Conservation (phyloP, 2,888 invertebrate genomes). For the Hemistola chrysoprasaria region DNA sequence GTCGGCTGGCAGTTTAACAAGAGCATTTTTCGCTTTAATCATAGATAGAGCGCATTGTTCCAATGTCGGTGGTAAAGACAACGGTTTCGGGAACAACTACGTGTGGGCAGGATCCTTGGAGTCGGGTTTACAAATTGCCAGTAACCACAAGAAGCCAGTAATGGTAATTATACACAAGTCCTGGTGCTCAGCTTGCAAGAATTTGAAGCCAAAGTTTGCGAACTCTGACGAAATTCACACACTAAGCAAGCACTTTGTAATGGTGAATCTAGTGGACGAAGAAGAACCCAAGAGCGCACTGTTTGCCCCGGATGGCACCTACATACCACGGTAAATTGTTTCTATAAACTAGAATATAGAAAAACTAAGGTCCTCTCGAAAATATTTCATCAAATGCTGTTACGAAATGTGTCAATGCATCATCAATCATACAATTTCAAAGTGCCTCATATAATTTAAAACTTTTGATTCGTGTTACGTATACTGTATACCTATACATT, state of each 20-base stretch:
- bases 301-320: constrained; percentile 85
- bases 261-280: constrained; percentile 85
- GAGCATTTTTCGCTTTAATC: constrained; percentile 49
- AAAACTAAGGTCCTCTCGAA: too few species aligned
- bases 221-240: constrained; percentile 77
- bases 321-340: constrained; percentile 80
- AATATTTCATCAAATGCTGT: too few species aligned
- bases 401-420: too few species aligned
- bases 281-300: constrained; percentile 73
- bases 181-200: constrained; percentile 85
- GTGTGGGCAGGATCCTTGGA: constrained; percentile 74
- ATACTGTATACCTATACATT: too few species aligned
- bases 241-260: constrained; percentile 84
- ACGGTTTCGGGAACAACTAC: constrained; percentile 69
- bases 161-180: constrained; percentile 86
- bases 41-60: constrained; percentile 54
- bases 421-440: too few species aligned
- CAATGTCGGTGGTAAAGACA: constrained; percentile 41
- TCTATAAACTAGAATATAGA: too few species aligned
- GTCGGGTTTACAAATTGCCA: constrained; percentile 64
- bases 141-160: constrained; percentile 78
- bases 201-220: constrained; percentile 84
- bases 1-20: constrained; percentile 56
- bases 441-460: too few species aligned
- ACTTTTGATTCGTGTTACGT: too few species aligned